These are phyloP conservation scores for Aurelia sp. DNA, from an alignment of 30 jellyfish, hydroid and myxozoan genomes.

Conservation along the genomic window DNA sequence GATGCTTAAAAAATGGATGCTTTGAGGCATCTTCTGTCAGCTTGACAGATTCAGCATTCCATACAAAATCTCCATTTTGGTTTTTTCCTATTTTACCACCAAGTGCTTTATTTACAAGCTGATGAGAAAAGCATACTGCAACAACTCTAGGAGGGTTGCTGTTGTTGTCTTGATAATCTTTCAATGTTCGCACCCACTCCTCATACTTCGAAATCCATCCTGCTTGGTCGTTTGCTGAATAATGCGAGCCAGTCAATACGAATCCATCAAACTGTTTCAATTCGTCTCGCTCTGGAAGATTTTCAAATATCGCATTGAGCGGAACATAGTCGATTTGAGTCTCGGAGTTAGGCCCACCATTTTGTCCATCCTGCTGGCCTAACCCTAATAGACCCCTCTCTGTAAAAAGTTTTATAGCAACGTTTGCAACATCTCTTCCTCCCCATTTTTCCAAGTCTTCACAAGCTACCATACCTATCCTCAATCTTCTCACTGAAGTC, in stretches of 20 bases:
- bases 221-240: slow-evolving; percentile 79
- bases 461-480: slow-evolving; percentile 70
- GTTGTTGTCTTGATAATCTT: slow-evolving; percentile 42
- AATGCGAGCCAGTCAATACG: slow-evolving; percentile 87
- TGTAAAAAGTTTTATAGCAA: slow-evolving; percentile 1
- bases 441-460: slow-evolving; percentile 89
- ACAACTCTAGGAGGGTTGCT: slow-evolving; percentile 59
- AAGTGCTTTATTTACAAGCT: slow-evolving; percentile 85
- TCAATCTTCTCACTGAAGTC: not conserved
- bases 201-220: slow-evolving; percentile 81
- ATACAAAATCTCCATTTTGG: slow-evolving; percentile 68
- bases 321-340: slow-evolving; percentile 35
- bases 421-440: slow-evolving; percentile 66
- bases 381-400: slow-evolving; percentile 41
- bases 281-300: slow-evolving; percentile 59
- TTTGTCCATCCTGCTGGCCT: not conserved
- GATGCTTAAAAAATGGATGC: slow-evolving; percentile 50
- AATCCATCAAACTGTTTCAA: slow-evolving; percentile 74
- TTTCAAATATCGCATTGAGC: slow-evolving; percentile 65
- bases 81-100: slow-evolving; percentile 85
- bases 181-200: slow-evolving; percentile 55
- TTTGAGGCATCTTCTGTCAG: slow-evolving; percentile 26
- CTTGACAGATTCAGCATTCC: slow-evolving; percentile 57
- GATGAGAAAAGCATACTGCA: slow-evolving; percentile 97
- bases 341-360: not conserved